Percentiles rank a stretch among this genome's conserved stretches.
phyloP scores from a whole-genome alignment of 2,797 vertebrate genomes.

The Nyctibius grandis region DNA sequence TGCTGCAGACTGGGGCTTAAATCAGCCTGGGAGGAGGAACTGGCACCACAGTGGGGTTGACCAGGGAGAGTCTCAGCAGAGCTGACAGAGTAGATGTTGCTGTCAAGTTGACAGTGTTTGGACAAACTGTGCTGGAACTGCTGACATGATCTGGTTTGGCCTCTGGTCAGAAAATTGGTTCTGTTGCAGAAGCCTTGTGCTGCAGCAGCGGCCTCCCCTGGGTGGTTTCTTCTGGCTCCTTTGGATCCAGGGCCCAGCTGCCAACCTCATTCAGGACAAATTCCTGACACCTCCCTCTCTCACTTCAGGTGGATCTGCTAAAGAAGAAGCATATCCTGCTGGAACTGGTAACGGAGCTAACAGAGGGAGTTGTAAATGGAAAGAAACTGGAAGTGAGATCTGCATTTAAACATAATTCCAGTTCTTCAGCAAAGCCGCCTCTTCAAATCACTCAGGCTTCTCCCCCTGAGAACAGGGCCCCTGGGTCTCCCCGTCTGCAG shows the following conservation, averaged over 20 bases:
- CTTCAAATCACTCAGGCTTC: background rate
- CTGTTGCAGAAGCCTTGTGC: background rate
- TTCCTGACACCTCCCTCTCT: background rate
- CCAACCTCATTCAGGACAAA: background rate
- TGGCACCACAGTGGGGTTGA: background rate
- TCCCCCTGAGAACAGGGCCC: background rate
- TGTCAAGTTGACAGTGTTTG: background rate
- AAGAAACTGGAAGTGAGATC: conserved; percentile 69
- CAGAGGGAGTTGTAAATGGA: conserved; percentile 85
- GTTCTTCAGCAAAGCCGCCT: background rate
- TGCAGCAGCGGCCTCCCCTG: background rate
- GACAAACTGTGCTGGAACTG: background rate
- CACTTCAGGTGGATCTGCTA: conserved; percentile 85
- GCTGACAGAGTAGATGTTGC: background rate
- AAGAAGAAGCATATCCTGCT: conserved; percentile 83
- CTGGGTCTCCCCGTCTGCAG: background rate
- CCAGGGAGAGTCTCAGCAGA: background rate
- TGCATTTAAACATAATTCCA: conserved; percentile 19
- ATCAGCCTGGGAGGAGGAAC: background rate
- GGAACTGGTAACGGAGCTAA: conserved; percentile 80
- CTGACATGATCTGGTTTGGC: background rate
- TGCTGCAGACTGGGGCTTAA: background rate
- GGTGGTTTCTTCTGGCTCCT: background rate
- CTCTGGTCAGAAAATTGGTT: background rate
- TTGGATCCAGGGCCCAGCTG: background rate